phyloP scores from a whole-genome alignment of 2,888 invertebrate species.

The Copidosoma aretas region DNA sequence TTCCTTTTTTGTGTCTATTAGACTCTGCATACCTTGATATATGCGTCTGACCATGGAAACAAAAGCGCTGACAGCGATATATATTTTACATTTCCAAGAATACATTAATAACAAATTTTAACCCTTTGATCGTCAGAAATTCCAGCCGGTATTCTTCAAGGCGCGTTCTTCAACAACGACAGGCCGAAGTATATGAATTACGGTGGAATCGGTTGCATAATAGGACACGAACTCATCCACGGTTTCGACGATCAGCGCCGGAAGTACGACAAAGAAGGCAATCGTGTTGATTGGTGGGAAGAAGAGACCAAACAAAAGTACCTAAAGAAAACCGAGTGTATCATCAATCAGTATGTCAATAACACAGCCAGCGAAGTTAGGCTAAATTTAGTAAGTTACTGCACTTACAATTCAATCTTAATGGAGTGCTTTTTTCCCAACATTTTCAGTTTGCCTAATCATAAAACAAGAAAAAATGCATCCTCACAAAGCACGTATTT shows the following conservation, averaged over 20 bases:
- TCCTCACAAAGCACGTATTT: neutral
- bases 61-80: too few species aligned
- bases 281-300: constrained; percentile 93
- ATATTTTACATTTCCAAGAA: too few species aligned
- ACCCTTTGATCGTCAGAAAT: constrained; percentile 71
- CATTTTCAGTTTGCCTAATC: too few species aligned
- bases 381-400: neutral
- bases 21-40: too few species aligned
- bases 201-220: constrained; percentile 76
- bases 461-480: too few species aligned
- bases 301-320: constrained; percentile 82
- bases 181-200: constrained; percentile 75
- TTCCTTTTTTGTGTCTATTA: too few species aligned
- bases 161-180: constrained; percentile 86
- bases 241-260: neutral
- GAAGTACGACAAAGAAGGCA: constrained; percentile 84
- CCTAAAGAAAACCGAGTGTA: constrained; percentile 84
- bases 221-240: neutral
- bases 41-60: too few species aligned
- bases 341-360: constrained; percentile 5
- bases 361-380: neutral
- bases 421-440: too few species aligned
- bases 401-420: neutral
- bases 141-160: constrained; percentile 92
- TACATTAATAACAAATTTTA: neutral